phyloP scores from a whole-genome alignment of 2,113 vertebrate species.

The Anoura caudifer region DNA sequence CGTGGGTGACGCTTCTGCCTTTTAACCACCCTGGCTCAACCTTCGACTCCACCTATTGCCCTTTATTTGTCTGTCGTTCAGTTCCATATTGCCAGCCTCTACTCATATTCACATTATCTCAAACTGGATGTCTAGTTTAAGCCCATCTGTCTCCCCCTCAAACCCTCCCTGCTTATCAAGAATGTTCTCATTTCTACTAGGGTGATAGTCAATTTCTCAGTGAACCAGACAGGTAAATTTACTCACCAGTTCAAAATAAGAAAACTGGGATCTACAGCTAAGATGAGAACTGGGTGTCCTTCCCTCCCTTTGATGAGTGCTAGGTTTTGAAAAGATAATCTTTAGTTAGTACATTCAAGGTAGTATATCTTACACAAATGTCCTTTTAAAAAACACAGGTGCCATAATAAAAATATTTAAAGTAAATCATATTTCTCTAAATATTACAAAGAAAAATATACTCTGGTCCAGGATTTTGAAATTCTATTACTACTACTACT shows the following conservation, averaged over 20 bases:
- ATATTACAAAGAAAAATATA: neutral
- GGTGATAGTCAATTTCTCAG: neutral
- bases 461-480: neutral
- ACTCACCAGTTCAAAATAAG: neutral
- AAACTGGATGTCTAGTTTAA: neutral
- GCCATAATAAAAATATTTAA: neutral
- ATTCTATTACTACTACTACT: neutral
- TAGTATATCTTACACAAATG: neutral
- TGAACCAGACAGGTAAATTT: neutral
- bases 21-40: neutral
- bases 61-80: neutral
- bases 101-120: neutral
- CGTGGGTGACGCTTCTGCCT: neutral
- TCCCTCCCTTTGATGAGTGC: neutral
- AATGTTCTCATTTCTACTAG: neutral
- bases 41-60: neutral
- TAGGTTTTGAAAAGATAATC: neutral
- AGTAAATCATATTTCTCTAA: neutral
- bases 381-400: neutral
- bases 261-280: neutral
- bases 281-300: neutral
- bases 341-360: neutral
- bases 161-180: neutral
- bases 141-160: neutral
- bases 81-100: neutral